Evolutionary conservation across 2,888 invertebrate genomes (phyloP), one percentile per base, ranked within the genome.

Genomic region (Ptilodon capucinus): DNA sequence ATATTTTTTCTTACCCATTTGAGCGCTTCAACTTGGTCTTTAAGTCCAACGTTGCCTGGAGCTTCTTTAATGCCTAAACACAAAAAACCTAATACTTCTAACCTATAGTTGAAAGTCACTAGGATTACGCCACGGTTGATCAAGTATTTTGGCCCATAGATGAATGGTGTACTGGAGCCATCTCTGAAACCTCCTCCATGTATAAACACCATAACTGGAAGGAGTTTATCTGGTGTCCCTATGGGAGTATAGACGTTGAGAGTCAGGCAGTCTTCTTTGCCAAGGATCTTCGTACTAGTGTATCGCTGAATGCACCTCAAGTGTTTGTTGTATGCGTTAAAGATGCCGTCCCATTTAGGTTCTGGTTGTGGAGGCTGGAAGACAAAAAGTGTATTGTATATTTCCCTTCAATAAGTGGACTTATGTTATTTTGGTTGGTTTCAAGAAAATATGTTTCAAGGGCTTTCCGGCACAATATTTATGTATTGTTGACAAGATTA

Each of bases 141-240:
- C 16, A 91, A 62, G 48, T 83, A 82, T 30, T 86, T 78, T 0
- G 90, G 85, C 11, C 89, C 88, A 43, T 90, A 90, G 7, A 90
- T 48, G 28, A 80, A 76, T 1, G 83, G 81, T 0, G 84, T 79
- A 1, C 81, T 81, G 0, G 89, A 89, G 0, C 90, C 90, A 18
- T 85, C 85, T 18, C 85, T 64, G 54, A 84, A 91, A 0, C 89
- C 90, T 14, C 90, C 90, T 13, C 90, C 90, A 35, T 91, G 90
- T 54, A 91, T 81, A 58, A 83, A 90, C 1, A 89, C 80, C 86
- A 91, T 89, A 25, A 91, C 90, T 2, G 90, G 89, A 0, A 71
- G 68, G 0, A 62, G 66, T 2, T 62, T 32, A 4, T 48, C 30
- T 4, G 49, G 21, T 2, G 46, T 38, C 11, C 61, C 48, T 2